Base-by-base conservation (phyloP, 2,113 vertebrate species). In the Hippocampus guttulatus region DNA sequence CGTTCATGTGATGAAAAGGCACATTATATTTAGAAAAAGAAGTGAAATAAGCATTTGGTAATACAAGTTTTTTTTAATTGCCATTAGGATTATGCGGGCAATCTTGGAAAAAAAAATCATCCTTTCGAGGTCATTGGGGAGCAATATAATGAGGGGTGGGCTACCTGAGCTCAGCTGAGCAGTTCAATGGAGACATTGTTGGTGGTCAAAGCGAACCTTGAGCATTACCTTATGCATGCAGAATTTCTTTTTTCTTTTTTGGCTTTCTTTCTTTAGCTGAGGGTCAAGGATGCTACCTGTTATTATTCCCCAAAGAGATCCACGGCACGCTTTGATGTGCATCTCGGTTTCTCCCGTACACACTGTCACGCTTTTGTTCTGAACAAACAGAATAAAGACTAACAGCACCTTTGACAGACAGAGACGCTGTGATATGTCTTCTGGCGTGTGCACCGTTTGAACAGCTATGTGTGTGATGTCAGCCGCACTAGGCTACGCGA, bases 151-250 rank as follows among this genome's bases (percentile, higher is more conserved):
- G 80, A 25, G 7, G 61, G 67, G 43, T 69, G 25, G 25, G 3
- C 57, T 79, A 82, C 74, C 69, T 78, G 78, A 84, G 80, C 12
- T 60, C 25, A 30, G 30, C 57, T 30, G 57, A 60, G 25, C 57
- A 60, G 25, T 60, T 16, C 57, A 60, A 15, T 30, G 14, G 25
- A 30, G 25, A 18, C 25, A 15, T 60, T 60, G 75, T 61, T n/a
- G 45, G 57, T 73, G 83, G 87, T 90, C 84, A 90, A 89, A 89
- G 84, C 71, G 38, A 78, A 75, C 73, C 73, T 80, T 65, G 25
- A 69, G 30, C 43, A 0, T 75, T 0, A 47, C 68, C 33, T 58
- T 66, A 57, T 84, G 78, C 85, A 87, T 88, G 81, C 58, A 77
- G 82, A 70, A 85, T 85, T 78, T 73, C 77, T 73, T 68, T 40